A percentile compares a stretch with the other conserved stretches of the same genome.
Evolutionary conservation across 2,113 vertebrate genomes (phyloP).

Genomic region (Thunnus maccoyii): DNA sequence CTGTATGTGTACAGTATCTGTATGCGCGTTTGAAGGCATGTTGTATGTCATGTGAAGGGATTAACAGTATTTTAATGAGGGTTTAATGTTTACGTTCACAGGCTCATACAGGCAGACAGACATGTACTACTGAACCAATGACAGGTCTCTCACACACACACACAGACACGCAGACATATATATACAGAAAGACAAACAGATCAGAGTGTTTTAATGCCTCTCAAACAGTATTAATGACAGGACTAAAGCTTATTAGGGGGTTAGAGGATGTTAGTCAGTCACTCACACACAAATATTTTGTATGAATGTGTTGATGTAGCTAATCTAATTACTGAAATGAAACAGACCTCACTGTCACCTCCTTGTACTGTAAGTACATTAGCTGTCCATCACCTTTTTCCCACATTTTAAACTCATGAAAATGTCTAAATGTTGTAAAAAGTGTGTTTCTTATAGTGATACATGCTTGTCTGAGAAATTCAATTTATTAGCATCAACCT

Average conservation of each 20-base stretch:
- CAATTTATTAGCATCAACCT: not conserved
- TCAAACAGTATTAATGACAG: conserved; percentile 75
- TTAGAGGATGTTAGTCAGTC: conserved; percentile 64
- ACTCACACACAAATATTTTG: conserved; percentile 47
- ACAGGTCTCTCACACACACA: conserved; percentile 36
- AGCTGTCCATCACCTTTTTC: conserved; percentile 5
- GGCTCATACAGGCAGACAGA: conserved; percentile 59
- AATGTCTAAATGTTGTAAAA: not conserved
- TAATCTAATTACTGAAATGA: conserved; percentile 83
- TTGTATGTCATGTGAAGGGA: conserved; percentile 68
- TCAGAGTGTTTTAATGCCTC: conserved; percentile 74
- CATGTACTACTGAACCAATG: conserved; percentile 41
- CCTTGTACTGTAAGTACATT: conserved; percentile 26
- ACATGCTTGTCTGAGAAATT: not conserved
- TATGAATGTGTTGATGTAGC: conserved; percentile 54
- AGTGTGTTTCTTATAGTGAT: conserved; percentile 5
- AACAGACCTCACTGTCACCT: conserved; percentile 50
- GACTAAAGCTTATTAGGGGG: conserved; percentile 75
- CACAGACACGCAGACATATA: conserved; percentile 21
- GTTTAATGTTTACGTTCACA: conserved; percentile 68
- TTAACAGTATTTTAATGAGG: conserved; percentile 82
- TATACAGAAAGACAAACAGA: conserved; percentile 70
- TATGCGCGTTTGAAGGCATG: conserved; percentile 49
- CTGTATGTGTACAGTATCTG: not conserved
- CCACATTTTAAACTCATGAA: not conserved